Conservation (phyloP, 2,113 vertebrate genomes). For the Artemisiospiza belli region DNA sequence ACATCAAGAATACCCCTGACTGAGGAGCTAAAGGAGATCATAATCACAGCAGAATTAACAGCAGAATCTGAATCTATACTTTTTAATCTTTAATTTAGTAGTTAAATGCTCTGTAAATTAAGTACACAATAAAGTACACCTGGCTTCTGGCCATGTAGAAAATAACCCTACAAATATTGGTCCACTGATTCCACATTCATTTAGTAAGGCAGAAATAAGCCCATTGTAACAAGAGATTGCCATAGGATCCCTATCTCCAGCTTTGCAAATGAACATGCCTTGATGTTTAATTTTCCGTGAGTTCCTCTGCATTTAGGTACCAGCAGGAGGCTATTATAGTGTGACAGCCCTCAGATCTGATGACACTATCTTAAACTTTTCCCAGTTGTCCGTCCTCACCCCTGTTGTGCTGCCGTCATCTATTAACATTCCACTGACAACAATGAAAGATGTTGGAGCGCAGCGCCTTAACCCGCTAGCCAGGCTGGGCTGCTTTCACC, state of each 20-base stretch:
- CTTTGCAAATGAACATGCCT: constrained; percentile 58
- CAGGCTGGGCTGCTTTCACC: neutral
- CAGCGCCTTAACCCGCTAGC: accelerated
- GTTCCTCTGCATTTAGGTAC: constrained; percentile 58
- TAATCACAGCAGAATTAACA: neutral
- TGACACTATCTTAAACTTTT: constrained; percentile 69
- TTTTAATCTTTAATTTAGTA: neutral
- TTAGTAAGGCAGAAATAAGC: constrained; percentile 11
- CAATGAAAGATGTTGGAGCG: constrained; percentile 52
- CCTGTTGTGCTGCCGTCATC: constrained; percentile 56
- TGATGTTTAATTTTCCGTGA: constrained; percentile 69
- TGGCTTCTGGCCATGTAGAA: neutral
- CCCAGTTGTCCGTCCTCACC: constrained; percentile 52
- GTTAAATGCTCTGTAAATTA: neutral
- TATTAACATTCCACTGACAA: constrained; percentile 68
- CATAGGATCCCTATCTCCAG: constrained; percentile 11
- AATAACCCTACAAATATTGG: neutral
- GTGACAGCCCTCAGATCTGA: constrained; percentile 60
- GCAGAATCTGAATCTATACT: neutral
- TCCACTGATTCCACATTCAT: neutral
- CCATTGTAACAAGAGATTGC: constrained; percentile 13
- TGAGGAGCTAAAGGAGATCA: neutral
- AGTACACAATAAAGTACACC: neutral
- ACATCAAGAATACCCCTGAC: neutral
- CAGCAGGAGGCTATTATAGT: constrained; percentile 57